A percentile compares a stretch with the other conserved stretches of the same genome.
Evolutionary conservation across 2,113 vertebrate genomes (phyloP).

Genomic region (Drymodes brunneopygia): DNA sequence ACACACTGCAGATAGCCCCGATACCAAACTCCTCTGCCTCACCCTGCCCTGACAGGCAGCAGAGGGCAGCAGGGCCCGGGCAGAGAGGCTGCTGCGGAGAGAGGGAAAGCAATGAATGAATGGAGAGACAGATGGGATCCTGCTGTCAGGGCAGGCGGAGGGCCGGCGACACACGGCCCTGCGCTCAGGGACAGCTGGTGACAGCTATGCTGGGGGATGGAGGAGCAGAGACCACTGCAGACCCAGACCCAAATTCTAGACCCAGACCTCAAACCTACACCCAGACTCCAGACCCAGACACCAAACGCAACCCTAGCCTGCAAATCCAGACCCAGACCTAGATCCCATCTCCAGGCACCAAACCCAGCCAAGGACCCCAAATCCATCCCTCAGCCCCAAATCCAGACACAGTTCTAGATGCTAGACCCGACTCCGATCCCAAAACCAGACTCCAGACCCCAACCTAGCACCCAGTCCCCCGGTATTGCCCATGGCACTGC

Average conservation of each 20-base stretch:
- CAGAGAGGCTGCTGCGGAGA: background rate
- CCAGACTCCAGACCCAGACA: background rate
- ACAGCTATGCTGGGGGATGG: background rate
- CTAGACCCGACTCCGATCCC: background rate
- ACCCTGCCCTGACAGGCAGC: background rate
- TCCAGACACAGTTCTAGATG: background rate
- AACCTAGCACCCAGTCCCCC: background rate
- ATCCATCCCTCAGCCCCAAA: background rate
- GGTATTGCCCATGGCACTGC: rapidly evolving
- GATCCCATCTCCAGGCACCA: background rate
- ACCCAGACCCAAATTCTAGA: background rate
- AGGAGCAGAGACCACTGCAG: background rate
- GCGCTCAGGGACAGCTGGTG: background rate
- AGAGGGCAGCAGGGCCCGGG: conserved; percentile 31
- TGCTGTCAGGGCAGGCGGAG: background rate
- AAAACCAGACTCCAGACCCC: background rate
- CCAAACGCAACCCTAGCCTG: background rate
- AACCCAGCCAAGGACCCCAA: background rate
- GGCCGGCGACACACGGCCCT: background rate
- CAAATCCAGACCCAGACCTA: background rate
- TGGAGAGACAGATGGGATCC: conserved; percentile 7
- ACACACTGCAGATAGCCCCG: rapidly evolving
- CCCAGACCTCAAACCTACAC: background rate
- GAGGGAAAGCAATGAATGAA: background rate
- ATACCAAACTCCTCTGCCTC: background rate